Percentiles rank a stretch among this genome's conserved stretches.
Evolutionary conservation across 2,797 vertebrate species (phyloP).

Genomic region (Enteromius trimaculatus): DNA sequence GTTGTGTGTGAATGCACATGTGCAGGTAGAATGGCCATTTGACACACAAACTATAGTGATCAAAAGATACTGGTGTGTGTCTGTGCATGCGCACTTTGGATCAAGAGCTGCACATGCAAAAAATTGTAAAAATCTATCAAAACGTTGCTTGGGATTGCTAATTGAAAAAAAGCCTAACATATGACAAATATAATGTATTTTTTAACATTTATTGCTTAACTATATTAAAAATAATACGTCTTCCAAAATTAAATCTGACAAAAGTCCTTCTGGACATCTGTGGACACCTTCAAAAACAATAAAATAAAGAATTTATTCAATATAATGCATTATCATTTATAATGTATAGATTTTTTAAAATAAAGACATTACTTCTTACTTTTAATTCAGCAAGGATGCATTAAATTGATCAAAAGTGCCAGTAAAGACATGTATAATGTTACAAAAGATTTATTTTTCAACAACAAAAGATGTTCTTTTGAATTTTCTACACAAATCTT

Average conservation of each 20-base stretch:
- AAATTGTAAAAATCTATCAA: not conserved
- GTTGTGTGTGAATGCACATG: constrained; percentile 26
- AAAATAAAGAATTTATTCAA: not conserved
- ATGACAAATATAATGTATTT: no score
- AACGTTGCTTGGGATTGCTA: not conserved
- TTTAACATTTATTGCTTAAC: not conserved
- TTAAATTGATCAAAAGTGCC: not conserved
- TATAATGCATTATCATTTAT: not conserved
- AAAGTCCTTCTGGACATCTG: not conserved
- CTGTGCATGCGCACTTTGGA: not conserved
- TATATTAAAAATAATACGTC: no score
- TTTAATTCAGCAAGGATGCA: not conserved
- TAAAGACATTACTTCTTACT: not conserved
- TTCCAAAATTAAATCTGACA: not conserved
- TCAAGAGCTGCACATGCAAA: not conserved
- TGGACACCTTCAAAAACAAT: not conserved
- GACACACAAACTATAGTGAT: not conserved
- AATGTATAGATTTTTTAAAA: no score
- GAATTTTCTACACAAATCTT: not conserved
- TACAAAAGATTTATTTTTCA: not conserved
- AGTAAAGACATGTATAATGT: not conserved
- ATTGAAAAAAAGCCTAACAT: not conserved
- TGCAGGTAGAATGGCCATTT: not conserved
- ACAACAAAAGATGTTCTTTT: not conserved
- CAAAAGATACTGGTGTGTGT: not conserved